phyloP scores from a whole-genome alignment of 1,140 invertebrate species.

The Drosophila nebulosa region DNA sequence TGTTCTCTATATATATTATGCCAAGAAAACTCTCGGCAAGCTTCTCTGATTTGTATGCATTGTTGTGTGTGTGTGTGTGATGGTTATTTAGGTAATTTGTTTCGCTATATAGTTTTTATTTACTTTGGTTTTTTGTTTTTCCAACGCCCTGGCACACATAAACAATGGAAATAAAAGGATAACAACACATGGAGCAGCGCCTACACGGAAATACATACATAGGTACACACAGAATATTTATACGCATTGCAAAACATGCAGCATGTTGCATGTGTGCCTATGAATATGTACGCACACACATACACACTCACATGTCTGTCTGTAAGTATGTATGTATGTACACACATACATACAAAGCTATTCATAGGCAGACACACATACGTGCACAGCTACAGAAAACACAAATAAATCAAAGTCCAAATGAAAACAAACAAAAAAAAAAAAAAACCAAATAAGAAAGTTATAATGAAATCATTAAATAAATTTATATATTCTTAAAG shows the following conservation, averaged over 20 bases:
- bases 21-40: neutral
- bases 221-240: constrained; percentile 4
- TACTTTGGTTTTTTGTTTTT: too few relatives aligned
- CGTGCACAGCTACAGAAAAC: constrained; percentile 4
- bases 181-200: constrained; percentile 3
- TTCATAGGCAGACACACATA: constrained; percentile 16
- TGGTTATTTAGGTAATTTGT: neutral
- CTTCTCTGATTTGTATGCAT: neutral
- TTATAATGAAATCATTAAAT: too few relatives aligned
- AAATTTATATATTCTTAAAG: neutral
- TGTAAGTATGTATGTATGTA: constrained; percentile 15
- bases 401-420: neutral
- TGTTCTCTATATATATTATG: too few relatives aligned
- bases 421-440: neutral
- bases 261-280: constrained; percentile 4
- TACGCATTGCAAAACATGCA: neutral
- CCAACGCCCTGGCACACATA: too few relatives aligned
- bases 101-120: too few relatives aligned
- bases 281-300: constrained; percentile 12
- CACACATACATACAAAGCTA: neutral
- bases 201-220: constrained; percentile 8
- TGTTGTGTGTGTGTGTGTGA: too few relatives aligned
- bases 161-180: neutral
- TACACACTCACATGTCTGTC: constrained; percentile 3
- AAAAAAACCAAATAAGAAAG: too few relatives aligned